A percentile compares a stretch with the other conserved stretches of the same genome.
Conservation (phyloP, 1,140 invertebrate genomes). For the Araneus ventricosus region DNA sequence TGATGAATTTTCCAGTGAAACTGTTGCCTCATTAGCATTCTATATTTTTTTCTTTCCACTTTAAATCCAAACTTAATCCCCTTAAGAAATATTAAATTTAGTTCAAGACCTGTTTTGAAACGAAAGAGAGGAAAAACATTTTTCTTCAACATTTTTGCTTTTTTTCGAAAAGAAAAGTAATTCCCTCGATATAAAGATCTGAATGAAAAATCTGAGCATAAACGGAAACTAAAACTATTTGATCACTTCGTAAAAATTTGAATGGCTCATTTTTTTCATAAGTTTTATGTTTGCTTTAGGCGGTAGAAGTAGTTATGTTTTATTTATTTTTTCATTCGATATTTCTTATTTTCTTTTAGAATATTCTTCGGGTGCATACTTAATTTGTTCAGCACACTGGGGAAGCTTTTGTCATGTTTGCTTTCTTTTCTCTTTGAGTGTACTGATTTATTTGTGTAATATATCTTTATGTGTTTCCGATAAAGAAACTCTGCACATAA, state of each 20-base stretch:
- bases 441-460: slow-evolving; percentile 70
- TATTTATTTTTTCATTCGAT: slow-evolving; percentile 38
- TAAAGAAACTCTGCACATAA: slow-evolving; percentile 44
- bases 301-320: slow-evolving; percentile 49
- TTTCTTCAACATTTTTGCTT: slow-evolving; percentile 1
- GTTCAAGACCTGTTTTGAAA: slow-evolving; percentile 56
- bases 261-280: slow-evolving; percentile 65
- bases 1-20: neutral
- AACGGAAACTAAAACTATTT: slow-evolving; percentile 74
- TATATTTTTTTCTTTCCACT: slow-evolving; percentile 36
- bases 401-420: slow-evolving; percentile 59
- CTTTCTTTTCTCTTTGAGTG: slow-evolving; percentile 41
- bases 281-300: slow-evolving; percentile 67
- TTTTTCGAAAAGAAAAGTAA: slow-evolving; percentile 62
- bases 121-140: slow-evolving; percentile 20
- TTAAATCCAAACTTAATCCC: slow-evolving; percentile 65
- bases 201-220: slow-evolving; percentile 71
- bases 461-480: slow-evolving; percentile 69
- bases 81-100: slow-evolving; percentile 72
- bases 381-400: slow-evolving; percentile 61
- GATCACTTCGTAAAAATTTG: slow-evolving; percentile 73
- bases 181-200: slow-evolving; percentile 68
- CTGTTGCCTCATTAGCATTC: slow-evolving; percentile 44
- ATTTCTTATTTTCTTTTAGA: slow-evolving; percentile 49
- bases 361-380: slow-evolving; percentile 55